These are phyloP conservation scores for Ceratosolen solmsi DNA, from an alignment of 1,140 invertebrate species.

Conservation along the genomic window DNA sequence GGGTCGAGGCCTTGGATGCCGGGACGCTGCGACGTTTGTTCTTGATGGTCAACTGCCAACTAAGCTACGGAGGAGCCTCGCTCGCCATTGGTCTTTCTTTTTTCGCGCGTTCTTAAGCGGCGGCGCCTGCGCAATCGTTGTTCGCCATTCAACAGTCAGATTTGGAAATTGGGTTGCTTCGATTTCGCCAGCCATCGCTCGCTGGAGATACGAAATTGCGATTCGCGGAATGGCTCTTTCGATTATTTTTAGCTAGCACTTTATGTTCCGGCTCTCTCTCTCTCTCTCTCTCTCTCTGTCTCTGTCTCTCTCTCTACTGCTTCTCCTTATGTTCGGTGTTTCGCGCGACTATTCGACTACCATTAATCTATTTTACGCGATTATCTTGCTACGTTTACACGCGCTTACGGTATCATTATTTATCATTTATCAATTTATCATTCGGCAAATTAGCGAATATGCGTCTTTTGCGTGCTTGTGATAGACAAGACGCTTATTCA, in stretches of 20 bases:
- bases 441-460: not conserved
- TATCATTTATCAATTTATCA: not conserved
- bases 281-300: too few species aligned
- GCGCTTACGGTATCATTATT: not conserved
- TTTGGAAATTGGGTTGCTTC: constrained; percentile 12
- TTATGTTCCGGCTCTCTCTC: not conserved
- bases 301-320: not conserved
- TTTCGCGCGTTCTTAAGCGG: not conserved
- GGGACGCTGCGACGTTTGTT: not conserved
- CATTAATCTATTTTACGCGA: constrained; percentile 1
- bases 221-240: not conserved
- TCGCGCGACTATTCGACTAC: not conserved
- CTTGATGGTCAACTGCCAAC: not conserved
- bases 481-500: not conserved
- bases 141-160: not conserved
- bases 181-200: not conserved
- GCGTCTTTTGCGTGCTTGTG: not conserved
- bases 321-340: not conserved
- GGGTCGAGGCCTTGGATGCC: too few species aligned
- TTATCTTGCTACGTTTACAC: not conserved
- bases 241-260: not conserved
- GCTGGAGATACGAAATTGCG: not conserved
- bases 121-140: not conserved
- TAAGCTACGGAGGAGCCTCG: not conserved
- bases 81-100: not conserved